phyloP scores from a whole-genome alignment of 1,140 invertebrate species.

The Brachionus angularis region DNA sequence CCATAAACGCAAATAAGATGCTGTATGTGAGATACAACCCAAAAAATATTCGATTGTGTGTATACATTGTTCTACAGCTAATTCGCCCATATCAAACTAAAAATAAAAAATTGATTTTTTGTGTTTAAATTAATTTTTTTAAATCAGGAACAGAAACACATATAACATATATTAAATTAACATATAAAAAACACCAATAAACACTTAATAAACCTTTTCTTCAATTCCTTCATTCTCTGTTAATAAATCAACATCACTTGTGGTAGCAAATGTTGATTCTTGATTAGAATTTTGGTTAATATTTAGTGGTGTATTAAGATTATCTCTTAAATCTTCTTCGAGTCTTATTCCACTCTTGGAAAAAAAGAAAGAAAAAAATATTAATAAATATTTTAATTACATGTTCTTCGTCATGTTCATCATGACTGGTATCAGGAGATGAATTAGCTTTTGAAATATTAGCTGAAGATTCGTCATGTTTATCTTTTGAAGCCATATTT shows the following conservation, averaged over 20 bases:
- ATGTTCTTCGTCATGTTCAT: conserved; percentile 36
- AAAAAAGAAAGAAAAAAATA: conserved; percentile 31
- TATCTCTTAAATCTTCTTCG: conserved; percentile 39
- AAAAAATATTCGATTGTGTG: conserved; percentile 95
- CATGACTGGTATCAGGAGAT: conserved; percentile 9
- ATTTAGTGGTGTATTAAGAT: background rate
- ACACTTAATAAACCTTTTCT: conserved; percentile 32
- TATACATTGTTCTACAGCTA: conserved; percentile 85
- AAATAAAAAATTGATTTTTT: background rate
- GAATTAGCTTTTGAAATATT: too few relatives aligned
- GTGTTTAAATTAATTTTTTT: background rate
- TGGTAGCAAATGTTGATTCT: conserved; percentile 8
- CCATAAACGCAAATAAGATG: conserved; percentile 91
- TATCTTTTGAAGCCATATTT: too few relatives aligned
- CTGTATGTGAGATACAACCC: conserved; percentile 90
- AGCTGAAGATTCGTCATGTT: too few relatives aligned
- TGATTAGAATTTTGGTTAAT: background rate
- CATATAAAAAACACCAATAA: conserved; percentile 21
- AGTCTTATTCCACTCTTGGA: conserved; percentile 20
- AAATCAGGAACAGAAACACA: background rate
- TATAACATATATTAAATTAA: background rate
- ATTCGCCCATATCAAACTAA: conserved; percentile 66
- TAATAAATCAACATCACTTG: conserved; percentile 11
- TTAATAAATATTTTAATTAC: conserved; percentile 42
- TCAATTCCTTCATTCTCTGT: conserved; percentile 27